Percentiles rank a stretch among this genome's conserved stretches.
These are phyloP conservation scores for Branchipolynoe longqiensis DNA, from an alignment of 2,888 invertebrate species.

Conservation along the genomic window DNA sequence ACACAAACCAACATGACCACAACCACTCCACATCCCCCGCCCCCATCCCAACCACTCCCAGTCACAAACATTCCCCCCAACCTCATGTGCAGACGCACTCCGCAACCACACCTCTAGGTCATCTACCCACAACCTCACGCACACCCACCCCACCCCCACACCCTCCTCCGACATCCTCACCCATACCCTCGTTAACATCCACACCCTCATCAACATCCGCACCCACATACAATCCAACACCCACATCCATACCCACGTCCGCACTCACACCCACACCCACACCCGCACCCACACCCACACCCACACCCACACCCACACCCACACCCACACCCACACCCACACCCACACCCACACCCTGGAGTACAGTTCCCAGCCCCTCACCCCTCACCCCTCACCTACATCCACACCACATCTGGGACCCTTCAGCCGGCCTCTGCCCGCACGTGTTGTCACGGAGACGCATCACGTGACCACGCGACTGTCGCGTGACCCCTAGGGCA, in stretches of 20 bases:
- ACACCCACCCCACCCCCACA: neutral
- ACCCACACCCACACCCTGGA: neutral
- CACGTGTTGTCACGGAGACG: conserved; percentile 51
- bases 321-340: neutral
- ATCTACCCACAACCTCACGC: neutral
- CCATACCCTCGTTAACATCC: neutral
- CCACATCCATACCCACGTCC: neutral
- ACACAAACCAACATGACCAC: no score
- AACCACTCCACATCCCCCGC: neutral
- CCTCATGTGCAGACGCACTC: no score
- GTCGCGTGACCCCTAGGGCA: conserved; percentile 35
- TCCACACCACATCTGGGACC: conserved; percentile 43
- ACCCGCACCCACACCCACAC: neutral
- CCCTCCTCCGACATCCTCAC: neutral
- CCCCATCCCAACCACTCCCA: neutral
- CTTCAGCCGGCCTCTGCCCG: conserved; percentile 13
- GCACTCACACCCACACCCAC: neutral
- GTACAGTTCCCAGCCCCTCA: neutral
- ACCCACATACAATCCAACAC: neutral
- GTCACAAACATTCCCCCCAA: neutral
- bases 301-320: neutral
- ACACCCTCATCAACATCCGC: neutral
- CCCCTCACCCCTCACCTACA: neutral
- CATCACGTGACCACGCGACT: neutral
- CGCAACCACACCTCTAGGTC: neutral